Base-by-base conservation (phyloP, 2,113 vertebrate species). In the Pleuronectes platessa region DNA sequence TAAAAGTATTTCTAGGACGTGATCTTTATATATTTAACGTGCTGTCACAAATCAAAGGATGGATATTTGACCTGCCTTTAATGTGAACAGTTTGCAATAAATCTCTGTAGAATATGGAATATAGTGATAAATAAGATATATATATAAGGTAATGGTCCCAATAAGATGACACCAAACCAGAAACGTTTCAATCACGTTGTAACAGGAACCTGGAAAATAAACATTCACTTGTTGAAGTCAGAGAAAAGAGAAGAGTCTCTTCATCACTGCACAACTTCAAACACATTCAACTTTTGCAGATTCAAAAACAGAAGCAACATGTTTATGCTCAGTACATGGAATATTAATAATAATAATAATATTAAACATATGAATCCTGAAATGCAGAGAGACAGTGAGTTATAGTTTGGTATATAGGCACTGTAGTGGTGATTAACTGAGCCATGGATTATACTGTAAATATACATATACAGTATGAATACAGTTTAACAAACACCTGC, bases 391-490 rank as follows among this genome's bases (percentile, higher is more conserved):
- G 13, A 58, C 56, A 15, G 23, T 2, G 23, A 58, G 56, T 58
- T 58, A 23, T 13, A 55, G 59, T 12, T 45, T 7, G 56, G 59
- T 56, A 62, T 51, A 42, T 82, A 86, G 82, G 81, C 87, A 86
- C 87, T 75, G 69, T 20, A 61, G 21, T n/a, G 78, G 37, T 67
- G 47, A 53, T 35, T 49, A 76, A 54, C 54, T 61, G 59, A 81
- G 40, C 40, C 27, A 23, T 56, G 35, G 10, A 27, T 74, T 10
- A 47, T 17, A 62, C 60, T 72, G 24, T 27, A 51, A 54, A 60
- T 40, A 24, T n/a, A 6, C 2, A 3, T 24, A 40, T 31, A 23
- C 21, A 31, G 47, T 53, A 37, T 31, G 4, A 55, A 5, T 58
- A 60, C 9, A 66, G 26, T 27, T 17, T 26, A 53, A 17, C 37